phyloP scores from a whole-genome alignment of 2,797 vertebrate species.

The Aythya fuligula region DNA sequence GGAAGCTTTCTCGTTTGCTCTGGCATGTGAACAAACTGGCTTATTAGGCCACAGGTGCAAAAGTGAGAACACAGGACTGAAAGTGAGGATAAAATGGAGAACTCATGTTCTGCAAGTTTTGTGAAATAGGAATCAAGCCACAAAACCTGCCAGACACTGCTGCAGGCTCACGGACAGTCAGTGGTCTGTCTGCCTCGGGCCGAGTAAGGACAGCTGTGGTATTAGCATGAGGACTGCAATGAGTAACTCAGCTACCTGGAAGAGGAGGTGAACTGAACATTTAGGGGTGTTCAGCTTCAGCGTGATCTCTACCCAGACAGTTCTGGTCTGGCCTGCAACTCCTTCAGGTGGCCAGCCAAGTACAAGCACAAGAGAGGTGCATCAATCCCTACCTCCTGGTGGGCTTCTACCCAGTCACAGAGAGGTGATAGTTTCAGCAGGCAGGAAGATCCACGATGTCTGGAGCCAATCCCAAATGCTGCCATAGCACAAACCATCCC shows the following conservation, averaged over 20 bases:
- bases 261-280: neutral
- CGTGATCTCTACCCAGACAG: neutral
- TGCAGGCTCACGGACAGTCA: neutral
- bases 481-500: neutral
- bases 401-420: neutral
- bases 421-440: neutral
- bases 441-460: neutral
- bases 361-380: neutral
- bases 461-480: neutral
- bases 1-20: neutral
- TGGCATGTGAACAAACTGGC: constrained; percentile 53
- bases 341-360: neutral
- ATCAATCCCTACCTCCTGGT: neutral
- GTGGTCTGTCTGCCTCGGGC: neutral
- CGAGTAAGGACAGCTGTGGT: neutral
- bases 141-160: neutral
- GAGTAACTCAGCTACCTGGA: neutral
- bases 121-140: neutral
- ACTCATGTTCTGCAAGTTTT: neutral
- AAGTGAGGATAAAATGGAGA: constrained; percentile 33
- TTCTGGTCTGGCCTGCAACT: neutral
- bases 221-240: neutral
- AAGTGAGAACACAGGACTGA: neutral
- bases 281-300: neutral
- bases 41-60: constrained; percentile 34